Conservation (phyloP, 2,113 vertebrate species). For the Archilochus colubris region DNA sequence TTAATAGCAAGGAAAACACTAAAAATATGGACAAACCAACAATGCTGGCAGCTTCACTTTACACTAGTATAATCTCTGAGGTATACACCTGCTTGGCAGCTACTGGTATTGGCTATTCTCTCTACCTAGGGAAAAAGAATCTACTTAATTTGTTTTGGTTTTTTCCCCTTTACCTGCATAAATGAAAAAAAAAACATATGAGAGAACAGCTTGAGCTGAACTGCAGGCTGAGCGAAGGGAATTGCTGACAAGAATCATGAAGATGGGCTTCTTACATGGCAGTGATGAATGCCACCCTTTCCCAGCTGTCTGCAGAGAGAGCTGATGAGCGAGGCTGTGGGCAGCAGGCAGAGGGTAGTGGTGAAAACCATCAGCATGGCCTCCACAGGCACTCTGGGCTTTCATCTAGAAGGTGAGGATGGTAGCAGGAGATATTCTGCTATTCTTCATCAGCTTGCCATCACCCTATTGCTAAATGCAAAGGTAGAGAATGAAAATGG, state of each 20-base stretch:
- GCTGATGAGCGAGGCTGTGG: background rate
- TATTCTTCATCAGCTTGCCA: background rate
- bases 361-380: background rate
- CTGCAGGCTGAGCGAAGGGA: background rate
- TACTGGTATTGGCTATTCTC: background rate
- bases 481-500: background rate
- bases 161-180: background rate
- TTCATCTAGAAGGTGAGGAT: background rate
- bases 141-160: background rate
- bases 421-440: background rate
- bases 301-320: background rate
- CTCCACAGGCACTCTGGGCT: background rate
- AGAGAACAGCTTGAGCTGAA: background rate
- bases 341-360: background rate
- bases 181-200: background rate
- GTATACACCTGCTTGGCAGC: conserved; percentile 14
- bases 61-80: background rate
- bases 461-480: background rate
- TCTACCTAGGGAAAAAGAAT: background rate
- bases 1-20: conserved; percentile 38
- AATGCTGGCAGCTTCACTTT: background rate
- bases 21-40: background rate
- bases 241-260: background rate
- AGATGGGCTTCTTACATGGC: rapidly evolving
- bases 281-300: background rate